Percentiles rank a stretch among this genome's conserved stretches.
phyloP scores from a whole-genome alignment of 2,113 vertebrate genomes.

The Herpetotheres cachinnans region DNA sequence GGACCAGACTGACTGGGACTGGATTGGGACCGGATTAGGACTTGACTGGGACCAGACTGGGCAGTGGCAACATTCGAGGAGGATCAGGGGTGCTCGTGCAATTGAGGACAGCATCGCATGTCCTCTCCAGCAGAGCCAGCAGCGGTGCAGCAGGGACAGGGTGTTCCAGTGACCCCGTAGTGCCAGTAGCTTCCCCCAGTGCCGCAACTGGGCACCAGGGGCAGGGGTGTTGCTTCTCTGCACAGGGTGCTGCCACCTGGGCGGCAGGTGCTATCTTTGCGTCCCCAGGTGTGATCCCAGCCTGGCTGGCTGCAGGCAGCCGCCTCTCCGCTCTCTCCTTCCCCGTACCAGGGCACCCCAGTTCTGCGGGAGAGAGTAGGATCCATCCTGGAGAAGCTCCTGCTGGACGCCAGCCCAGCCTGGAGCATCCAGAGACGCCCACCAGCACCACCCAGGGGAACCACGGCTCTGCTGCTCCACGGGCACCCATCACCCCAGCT shows the following conservation, averaged over 20 bases:
- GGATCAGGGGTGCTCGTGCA: not conserved
- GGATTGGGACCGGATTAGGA: accelerated
- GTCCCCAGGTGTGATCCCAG: not conserved
- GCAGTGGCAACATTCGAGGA: not conserved
- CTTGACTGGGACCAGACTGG: not conserved
- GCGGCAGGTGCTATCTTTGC: not conserved
- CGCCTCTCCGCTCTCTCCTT: not conserved
- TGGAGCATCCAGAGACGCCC: not conserved
- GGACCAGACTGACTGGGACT: not conserved
- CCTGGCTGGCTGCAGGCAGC: not conserved
- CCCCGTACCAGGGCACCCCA: accelerated
- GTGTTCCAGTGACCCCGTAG: not conserved
- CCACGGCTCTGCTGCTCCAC: not conserved
- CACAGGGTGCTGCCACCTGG: accelerated
- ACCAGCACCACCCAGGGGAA: not conserved
- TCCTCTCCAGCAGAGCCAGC: not conserved
- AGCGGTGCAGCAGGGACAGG: not conserved
- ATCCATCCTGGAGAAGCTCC: not conserved
- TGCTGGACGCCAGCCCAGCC: not conserved
- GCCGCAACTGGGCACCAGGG: accelerated
- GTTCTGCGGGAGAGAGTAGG: not conserved
- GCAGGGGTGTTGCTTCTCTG: not conserved
- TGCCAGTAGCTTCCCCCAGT: not conserved
- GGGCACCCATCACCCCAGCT: not conserved
- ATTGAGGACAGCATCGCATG: not conserved